These are phyloP conservation scores for Accipiter virgatus DNA, from an alignment of 2,113 vertebrate species.

Conservation along the genomic window DNA sequence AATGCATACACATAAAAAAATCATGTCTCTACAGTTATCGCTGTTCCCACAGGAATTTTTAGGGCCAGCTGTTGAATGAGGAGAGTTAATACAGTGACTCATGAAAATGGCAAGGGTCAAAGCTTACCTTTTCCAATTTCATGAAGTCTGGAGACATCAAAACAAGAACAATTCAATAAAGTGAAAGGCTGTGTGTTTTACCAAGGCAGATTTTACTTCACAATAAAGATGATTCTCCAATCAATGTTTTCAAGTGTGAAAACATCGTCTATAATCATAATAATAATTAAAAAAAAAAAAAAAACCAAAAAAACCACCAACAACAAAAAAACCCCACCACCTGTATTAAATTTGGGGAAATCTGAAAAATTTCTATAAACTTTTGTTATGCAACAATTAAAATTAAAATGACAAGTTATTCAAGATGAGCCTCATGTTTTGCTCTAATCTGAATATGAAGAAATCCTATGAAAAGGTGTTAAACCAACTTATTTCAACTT, in stretches of 20 bases:
- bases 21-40: not conserved
- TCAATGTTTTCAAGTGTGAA: not conserved
- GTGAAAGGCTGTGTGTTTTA: not conserved
- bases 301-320: no score
- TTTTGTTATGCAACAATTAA: not conserved
- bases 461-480: not conserved
- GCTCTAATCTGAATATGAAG: not conserved
- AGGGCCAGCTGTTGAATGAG: not conserved
- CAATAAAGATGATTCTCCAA: not conserved
- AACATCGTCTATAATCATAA: not conserved
- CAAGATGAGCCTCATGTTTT: not conserved
- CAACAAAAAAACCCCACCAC: no score
- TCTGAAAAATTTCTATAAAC: not conserved
- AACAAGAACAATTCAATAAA: not conserved
- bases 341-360: not conserved
- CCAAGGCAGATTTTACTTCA: not conserved
- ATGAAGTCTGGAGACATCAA: not conserved
- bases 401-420: not conserved
- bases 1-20: not conserved
- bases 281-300: no score
- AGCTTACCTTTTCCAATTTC: not conserved
- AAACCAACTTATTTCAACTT: not conserved
- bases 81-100: not conserved
- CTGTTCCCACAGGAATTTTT: not conserved
- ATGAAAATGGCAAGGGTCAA: not conserved